Conservation (phyloP, 2,797 vertebrate species). For the Neostethus bicornis region DNA sequence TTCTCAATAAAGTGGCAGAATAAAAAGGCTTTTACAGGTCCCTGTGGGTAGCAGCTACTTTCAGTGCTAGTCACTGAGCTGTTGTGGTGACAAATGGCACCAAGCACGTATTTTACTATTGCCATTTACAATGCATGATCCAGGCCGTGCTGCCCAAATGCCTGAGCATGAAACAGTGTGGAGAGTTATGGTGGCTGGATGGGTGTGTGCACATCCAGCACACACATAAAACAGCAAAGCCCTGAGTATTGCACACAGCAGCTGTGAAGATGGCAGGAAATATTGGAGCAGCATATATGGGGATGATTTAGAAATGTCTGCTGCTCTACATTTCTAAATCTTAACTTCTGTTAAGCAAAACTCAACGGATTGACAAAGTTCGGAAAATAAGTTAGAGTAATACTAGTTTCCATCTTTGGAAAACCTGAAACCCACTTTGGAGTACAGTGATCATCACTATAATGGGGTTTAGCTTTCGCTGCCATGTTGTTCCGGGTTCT, state of each 20-base stretch:
- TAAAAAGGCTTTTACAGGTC: slow-evolving; percentile 79
- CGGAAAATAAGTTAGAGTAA: no score
- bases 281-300: neutral
- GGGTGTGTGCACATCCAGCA: slow-evolving; percentile 12
- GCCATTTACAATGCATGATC: slow-evolving; percentile 76
- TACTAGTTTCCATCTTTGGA: no score
- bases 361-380: neutral
- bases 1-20: slow-evolving; percentile 79
- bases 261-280: neutral
- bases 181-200: slow-evolving; percentile 51
- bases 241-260: neutral
- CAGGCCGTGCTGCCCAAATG: slow-evolving; percentile 64
- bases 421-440: no score
- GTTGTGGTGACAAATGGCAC: slow-evolving; percentile 74
- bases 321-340: no score
- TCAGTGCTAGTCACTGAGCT: slow-evolving; percentile 66
- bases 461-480: no score
- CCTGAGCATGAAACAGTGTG: slow-evolving; percentile 60
- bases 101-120: slow-evolving; percentile 74
- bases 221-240: neutral
- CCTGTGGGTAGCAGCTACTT: slow-evolving; percentile 73
- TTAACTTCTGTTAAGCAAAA: neutral
- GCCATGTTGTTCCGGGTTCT: no score
- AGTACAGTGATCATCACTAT: no score
- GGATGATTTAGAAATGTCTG: neutral